Base-by-base conservation (phyloP, 2,888 invertebrate species). In the Xanthia icteritia region DNA sequence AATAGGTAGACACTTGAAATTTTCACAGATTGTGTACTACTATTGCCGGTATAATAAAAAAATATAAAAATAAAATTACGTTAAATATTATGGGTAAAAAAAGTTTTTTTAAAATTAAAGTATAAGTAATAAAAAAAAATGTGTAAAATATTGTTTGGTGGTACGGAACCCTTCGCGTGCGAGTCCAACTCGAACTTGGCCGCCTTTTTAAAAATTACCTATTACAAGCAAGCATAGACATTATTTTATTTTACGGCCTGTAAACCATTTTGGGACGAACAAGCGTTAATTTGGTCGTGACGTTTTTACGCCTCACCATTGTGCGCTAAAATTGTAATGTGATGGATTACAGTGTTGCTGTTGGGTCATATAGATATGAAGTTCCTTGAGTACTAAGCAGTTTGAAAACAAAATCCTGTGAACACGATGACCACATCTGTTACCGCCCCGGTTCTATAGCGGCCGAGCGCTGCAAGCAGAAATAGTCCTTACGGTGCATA, bases 301-400 rank as follows among this genome's bases (percentile, higher is more conserved):
- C 51, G 39, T 65, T 81, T 81, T 81, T 58, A 80, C 51, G 56
- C 56, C 73, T 80, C 67, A 51, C n/a, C 48, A 56, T 65, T 69
- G 76, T 54, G 39, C 39, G 64, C 8, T 60, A 56, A 31, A 69
- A 69, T 76, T 76, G 48, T 82, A 75, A 45, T 60, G 64, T 68
- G 82, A 68, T 76, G 27, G 51, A 79, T 68, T 54, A 68, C 66
- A 63, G 27, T 58, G 36, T 51, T 51, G 39, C 20, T 75, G 58
- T 60, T 68, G 75, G 58, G 75, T 54, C 58, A 75, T n/a, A n/a
- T n/a, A n/a, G n/a, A n/a, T n/a, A n/a, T n/a, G n/a, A n/a, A n/a
- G n/a, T n/a, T n/a, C n/a, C n/a, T n/a, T n/a, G n/a, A n/a, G n/a
- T n/a, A n/a, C n/a, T n/a, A n/a, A n/a, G n/a, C n/a, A n/a, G n/a